A percentile compares a stretch with the other conserved stretches of the same genome.
Evolutionary conservation across 2,888 invertebrate species (phyloP).

Genomic region (Kuschelorhynchus macadamiae): DNA sequence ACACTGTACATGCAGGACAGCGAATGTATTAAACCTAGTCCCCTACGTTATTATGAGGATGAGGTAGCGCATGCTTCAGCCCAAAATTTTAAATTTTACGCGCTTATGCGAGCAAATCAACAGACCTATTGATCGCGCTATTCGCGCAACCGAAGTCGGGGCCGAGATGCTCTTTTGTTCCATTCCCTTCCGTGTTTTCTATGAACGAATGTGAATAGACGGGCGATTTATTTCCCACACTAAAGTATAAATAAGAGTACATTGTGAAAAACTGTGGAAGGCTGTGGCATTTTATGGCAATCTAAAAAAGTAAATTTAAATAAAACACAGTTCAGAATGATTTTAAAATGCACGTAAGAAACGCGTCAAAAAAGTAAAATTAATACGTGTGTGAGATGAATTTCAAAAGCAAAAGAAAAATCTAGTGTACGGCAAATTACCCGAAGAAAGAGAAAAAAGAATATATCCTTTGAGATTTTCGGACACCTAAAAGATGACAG

Average conservation of each 20-base stretch:
- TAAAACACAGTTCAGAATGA: conserved; percentile 2
- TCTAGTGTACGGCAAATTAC: not conserved
- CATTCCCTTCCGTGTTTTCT: conserved; percentile 39
- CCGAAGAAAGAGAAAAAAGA: not conserved
- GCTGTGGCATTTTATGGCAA: conserved; percentile 16
- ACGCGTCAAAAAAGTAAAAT: not conserved
- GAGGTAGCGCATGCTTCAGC: conserved; percentile 34
- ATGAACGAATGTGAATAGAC: conserved; percentile 22
- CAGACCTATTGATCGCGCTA: conserved; percentile 37
- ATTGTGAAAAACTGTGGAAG: not conserved
- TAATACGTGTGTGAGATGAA: not conserved
- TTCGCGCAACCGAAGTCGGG: conserved; percentile 36
- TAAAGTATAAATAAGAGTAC: conserved; percentile 8
- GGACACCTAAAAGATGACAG: too few species aligned
- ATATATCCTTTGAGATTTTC: too few species aligned
- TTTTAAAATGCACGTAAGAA: not conserved
- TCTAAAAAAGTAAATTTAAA: not conserved
- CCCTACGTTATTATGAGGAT: too few species aligned
- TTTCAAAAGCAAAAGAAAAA: not conserved
- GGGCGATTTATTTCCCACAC: conserved; percentile 18
- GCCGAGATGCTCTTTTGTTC: conserved; percentile 36
- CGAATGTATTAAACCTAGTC: too few species aligned
- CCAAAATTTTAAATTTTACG: conserved; percentile 42
- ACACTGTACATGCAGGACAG: too few species aligned
- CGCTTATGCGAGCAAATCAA: conserved; percentile 35